Evolutionary conservation across 2,113 vertebrate species (phyloP).

Genomic region (Mustela nigripes): DNA sequence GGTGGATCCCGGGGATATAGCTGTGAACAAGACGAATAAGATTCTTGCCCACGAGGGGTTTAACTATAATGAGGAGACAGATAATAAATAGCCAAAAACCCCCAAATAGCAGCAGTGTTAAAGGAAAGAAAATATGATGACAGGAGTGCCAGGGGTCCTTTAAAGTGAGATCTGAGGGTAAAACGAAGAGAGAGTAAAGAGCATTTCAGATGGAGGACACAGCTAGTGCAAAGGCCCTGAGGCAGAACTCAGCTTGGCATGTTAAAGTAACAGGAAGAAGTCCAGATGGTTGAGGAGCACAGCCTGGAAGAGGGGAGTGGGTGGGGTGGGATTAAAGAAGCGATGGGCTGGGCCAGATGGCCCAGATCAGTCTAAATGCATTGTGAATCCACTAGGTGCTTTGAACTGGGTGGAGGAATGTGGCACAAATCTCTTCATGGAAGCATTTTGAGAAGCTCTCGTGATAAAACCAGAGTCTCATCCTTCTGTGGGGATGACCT

Average conservation of each 20-base stretch:
- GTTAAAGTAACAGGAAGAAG: not conserved
- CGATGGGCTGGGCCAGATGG: not conserved
- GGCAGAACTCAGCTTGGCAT: not conserved
- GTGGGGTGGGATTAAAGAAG: not conserved
- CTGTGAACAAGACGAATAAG: not conserved
- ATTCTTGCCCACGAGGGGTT: not conserved
- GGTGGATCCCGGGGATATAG: not conserved
- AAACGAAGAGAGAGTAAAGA: not conserved
- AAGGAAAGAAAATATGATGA: not conserved
- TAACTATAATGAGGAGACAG: not conserved
- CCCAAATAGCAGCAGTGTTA: not conserved
- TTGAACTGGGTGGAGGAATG: not conserved
- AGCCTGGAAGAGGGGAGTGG: not conserved
- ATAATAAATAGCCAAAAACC: not conserved
- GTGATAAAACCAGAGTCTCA: not conserved
- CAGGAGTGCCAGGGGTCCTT: not conserved
- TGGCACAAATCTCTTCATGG: not conserved
- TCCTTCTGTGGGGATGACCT: not conserved
- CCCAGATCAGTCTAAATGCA: not conserved
- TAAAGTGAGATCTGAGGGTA: not conserved
- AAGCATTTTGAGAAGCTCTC: not conserved
- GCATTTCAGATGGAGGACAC: not conserved
- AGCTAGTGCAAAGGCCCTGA: not conserved
- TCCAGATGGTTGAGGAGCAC: not conserved
- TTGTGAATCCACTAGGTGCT: not conserved